These are phyloP conservation scores for Indicator indicator DNA, from an alignment of 2,113 vertebrate genomes.

Conservation along the genomic window DNA sequence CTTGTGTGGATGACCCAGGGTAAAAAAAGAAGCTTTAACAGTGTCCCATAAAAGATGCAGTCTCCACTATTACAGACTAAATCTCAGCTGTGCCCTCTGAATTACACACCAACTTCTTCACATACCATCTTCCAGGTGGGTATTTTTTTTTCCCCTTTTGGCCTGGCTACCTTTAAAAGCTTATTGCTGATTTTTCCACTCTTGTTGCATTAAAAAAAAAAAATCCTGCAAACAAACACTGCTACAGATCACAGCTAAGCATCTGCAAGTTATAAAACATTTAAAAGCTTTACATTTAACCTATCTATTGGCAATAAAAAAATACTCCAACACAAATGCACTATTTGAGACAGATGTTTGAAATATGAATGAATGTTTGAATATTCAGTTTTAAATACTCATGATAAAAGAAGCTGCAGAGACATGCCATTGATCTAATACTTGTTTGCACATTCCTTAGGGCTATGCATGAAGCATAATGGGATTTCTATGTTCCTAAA, in stretches of 20 bases:
- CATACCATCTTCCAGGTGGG: neutral
- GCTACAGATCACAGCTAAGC: conserved; percentile 8
- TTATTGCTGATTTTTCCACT: neutral
- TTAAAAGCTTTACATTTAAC: conserved; percentile 52
- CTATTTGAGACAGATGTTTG: conserved; percentile 74
- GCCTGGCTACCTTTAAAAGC: neutral
- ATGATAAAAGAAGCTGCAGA: conserved; percentile 80
- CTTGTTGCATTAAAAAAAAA: neutral
- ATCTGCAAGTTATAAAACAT: conserved; percentile 46
- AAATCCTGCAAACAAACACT: neutral
- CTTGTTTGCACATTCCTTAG: conserved; percentile 80
- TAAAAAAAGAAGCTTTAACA: neutral
- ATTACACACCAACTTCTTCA: neutral
- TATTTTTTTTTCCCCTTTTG: neutral
- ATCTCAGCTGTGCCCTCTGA: neutral
- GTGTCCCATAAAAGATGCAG: rapidly evolving
- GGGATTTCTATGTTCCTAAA: conserved; percentile 76
- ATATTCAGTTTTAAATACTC: conserved; percentile 80
- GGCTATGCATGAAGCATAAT: conserved; percentile 78
- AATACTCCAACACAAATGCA: conserved; percentile 61
- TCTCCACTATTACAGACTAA: neutral
- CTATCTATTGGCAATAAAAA: conserved; percentile 62
- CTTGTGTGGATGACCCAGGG: neutral
- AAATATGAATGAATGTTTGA: conserved; percentile 81
- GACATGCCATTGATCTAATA: conserved; percentile 77